Evolutionary conservation across 1,140 invertebrate genomes (phyloP).

Genomic region (Lordiphosa collinella): DNA sequence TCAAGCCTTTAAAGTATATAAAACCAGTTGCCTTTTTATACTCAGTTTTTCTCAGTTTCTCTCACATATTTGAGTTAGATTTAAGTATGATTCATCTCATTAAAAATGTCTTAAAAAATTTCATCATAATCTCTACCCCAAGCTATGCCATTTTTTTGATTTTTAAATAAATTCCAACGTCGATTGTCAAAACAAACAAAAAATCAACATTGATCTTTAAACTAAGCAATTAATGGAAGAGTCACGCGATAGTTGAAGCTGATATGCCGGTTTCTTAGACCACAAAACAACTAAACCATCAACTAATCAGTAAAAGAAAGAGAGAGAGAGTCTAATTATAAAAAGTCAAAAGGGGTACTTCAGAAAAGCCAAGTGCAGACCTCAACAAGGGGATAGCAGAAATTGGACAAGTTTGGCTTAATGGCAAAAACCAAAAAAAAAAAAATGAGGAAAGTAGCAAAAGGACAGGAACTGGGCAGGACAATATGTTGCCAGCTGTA

Average conservation of each 20-base stretch:
- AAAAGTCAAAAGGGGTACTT: slow-evolving; percentile 14
- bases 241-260: slow-evolving; percentile 7
- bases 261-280: slow-evolving; percentile 23
- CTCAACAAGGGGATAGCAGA: slow-evolving; percentile 11
- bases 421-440: slow-evolving; percentile 8
- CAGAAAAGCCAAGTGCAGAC: neutral
- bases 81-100: too few species aligned
- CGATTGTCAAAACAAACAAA: too few species aligned
- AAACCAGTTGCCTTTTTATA: too few species aligned
- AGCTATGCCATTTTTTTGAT: too few species aligned
- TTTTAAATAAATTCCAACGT: too few species aligned
- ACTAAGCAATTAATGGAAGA: neutral
- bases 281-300: neutral
- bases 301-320: slow-evolving; percentile 16
- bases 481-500: slow-evolving; percentile 73
- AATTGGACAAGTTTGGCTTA: slow-evolving; percentile 23
- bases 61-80: too few species aligned
- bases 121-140: too few species aligned
- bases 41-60: too few species aligned
- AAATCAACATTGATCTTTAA: too few species aligned
- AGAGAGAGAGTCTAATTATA: slow-evolving; percentile 31
- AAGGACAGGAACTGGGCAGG: slow-evolving; percentile 19
- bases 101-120: too few species aligned
- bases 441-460: slow-evolving; percentile 33
- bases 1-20: too few species aligned